phyloP scores from a whole-genome alignment of 2,888 invertebrate genomes.

The Volucella inanis region DNA sequence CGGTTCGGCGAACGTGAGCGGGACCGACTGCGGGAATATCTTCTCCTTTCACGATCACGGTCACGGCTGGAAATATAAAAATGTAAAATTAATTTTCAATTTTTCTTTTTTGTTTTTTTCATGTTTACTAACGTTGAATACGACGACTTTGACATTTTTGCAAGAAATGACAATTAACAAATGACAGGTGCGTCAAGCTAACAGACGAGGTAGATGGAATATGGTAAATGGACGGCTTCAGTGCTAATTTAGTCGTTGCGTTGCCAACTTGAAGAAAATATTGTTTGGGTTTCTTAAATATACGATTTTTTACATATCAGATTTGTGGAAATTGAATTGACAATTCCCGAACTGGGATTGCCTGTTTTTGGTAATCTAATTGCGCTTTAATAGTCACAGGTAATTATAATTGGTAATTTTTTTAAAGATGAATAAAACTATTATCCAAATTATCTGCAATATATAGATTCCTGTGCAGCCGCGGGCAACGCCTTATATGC shows the following conservation, averaged over 20 bases:
- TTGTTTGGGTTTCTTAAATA: too few species aligned
- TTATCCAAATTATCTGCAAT: too few species aligned
- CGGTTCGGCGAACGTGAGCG: conserved; percentile 75
- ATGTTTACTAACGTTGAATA: conserved; percentile 64
- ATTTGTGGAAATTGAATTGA: too few species aligned
- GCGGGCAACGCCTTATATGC: too few species aligned
- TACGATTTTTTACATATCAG: too few species aligned
- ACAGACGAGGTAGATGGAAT: conserved; percentile 12
- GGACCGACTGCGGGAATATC: conserved; percentile 77
- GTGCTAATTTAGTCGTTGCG: background rate
- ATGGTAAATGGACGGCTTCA: conserved; percentile 19
- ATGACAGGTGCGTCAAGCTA: conserved; percentile 30
- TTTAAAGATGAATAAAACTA: too few species aligned
- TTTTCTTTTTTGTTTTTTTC: conserved; percentile 36
- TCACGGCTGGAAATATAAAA: conserved; percentile 76
- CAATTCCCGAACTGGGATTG: too few species aligned
- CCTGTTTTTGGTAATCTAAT: too few species aligned
- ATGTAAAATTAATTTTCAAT: conserved; percentile 9
- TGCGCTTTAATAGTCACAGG: too few species aligned
- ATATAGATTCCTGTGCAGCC: too few species aligned
- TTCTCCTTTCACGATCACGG: conserved; percentile 79
- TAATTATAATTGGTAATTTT: too few species aligned
- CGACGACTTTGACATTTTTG: conserved; percentile 64
- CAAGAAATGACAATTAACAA: conserved; percentile 18
- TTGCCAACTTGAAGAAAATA: background rate